phyloP scores from a whole-genome alignment of 2,797 vertebrate genomes.

The Miichthys miiuy region DNA sequence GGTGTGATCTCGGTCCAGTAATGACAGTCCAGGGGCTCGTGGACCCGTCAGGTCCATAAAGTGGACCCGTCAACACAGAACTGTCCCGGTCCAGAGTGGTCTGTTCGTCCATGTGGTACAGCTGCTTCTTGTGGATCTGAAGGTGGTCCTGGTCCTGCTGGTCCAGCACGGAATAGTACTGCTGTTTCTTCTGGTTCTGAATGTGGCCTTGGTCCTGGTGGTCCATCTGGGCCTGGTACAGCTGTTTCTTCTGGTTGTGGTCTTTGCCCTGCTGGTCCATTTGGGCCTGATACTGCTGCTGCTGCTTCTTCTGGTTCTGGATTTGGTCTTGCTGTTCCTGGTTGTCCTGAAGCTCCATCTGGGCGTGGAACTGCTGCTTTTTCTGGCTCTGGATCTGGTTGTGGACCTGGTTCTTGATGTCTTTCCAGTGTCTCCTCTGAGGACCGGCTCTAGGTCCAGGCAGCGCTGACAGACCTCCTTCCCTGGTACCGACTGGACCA shows the following conservation, averaged over 20 bases:
- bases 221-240: constrained; percentile 18
- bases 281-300: constrained; percentile 6
- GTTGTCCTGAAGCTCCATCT: constrained; percentile 66
- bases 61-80: neutral
- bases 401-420: constrained; percentile 76
- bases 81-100: constrained; percentile 35
- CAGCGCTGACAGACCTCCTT: constrained; percentile 76
- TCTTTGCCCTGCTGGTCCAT: constrained; percentile 29
- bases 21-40: constrained; percentile 24
- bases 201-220: constrained; percentile 20
- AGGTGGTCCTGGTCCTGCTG: constrained; percentile 30
- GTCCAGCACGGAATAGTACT: constrained; percentile 20
- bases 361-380: constrained; percentile 73
- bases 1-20: constrained; percentile 50
- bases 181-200: constrained; percentile 44
- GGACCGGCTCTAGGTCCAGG: constrained; percentile 69
- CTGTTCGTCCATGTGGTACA: constrained; percentile 60
- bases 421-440: constrained; percentile 74
- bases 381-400: constrained; percentile 78
- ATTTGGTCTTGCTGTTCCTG: constrained; percentile 48
- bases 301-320: constrained; percentile 40
- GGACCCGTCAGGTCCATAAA: constrained; percentile 50
- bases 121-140: constrained; percentile 55
- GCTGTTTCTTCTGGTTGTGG: constrained; percentile 40
- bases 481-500: constrained; percentile 68